Evolutionary conservation across 2,888 invertebrate genomes (phyloP).

Genomic region (Macrosiphum euphorbiae): DNA sequence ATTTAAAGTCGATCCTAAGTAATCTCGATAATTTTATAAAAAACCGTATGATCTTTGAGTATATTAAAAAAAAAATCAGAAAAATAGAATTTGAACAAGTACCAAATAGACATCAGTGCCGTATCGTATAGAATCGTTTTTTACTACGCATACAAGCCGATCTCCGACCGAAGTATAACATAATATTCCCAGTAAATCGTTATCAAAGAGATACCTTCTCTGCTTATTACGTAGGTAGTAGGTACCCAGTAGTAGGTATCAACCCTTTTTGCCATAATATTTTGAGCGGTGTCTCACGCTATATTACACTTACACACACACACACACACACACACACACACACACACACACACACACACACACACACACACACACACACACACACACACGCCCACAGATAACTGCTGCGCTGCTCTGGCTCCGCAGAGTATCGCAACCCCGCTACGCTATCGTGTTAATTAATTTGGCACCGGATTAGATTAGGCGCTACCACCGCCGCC

Average conservation of each 20-base stretch:
- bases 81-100: no score
- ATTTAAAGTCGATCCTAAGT: not conserved
- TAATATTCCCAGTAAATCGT: not conserved
- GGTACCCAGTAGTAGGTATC: not conserved
- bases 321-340: not conserved
- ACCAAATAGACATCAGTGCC: no score
- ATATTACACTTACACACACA: not conserved
- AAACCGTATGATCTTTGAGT: no score
- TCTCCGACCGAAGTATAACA: not conserved
- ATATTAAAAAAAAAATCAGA: no score
- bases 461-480: conserved; percentile 62
- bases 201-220: not conserved
- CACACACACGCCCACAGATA: no score
- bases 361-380: no score
- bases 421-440: not conserved
- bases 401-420: not conserved
- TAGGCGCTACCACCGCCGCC: not conserved
- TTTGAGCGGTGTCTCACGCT: not conserved
- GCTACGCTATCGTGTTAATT: conserved; percentile 33
- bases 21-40: no score
- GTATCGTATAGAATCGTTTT: not conserved
- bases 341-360: not conserved
- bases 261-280: not conserved
- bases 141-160: not conserved
- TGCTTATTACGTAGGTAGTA: not conserved